Percentiles rank a stretch among this genome's conserved stretches.
These are phyloP conservation scores for Colletes collaris DNA, from an alignment of 2,888 invertebrate species.

Conservation along the genomic window DNA sequence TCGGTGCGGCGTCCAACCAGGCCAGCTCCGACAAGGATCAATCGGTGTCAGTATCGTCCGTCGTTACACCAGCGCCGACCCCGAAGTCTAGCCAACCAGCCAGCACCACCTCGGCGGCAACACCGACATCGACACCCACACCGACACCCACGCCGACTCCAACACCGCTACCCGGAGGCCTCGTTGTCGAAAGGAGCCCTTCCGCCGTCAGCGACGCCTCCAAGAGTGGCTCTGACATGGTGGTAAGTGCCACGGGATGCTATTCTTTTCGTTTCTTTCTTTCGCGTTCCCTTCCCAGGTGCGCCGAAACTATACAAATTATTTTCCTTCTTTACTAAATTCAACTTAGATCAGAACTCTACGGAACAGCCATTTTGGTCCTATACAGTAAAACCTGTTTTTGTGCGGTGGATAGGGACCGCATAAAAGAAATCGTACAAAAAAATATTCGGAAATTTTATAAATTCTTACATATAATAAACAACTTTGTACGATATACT, in stretches of 20 bases:
- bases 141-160: conserved; percentile 71
- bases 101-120: conserved; percentile 74
- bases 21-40: conserved; percentile 78
- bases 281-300: no score
- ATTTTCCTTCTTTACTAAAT: no score
- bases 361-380: no score
- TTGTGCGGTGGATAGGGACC: no score
- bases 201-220: conserved; percentile 88
- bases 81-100: conserved; percentile 72
- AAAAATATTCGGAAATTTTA: no score
- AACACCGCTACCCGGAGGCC: conserved; percentile 76
- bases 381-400: no score
- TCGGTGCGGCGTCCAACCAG: conserved; percentile 63
- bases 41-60: conserved; percentile 72
- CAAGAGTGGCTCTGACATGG: conserved; percentile 88
- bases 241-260: conserved; percentile 84
- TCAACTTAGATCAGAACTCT: no score
- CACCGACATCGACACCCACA: conserved; percentile 68
- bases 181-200: conserved; percentile 83
- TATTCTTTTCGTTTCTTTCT: not conserved
- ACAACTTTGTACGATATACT: no score
- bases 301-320: no score
- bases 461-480: no score
- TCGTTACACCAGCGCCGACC: conserved; percentile 64
- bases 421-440: no score